Evolutionary conservation across 2,888 invertebrate species (phyloP).

Genomic region (Spilarctia lutea): DNA sequence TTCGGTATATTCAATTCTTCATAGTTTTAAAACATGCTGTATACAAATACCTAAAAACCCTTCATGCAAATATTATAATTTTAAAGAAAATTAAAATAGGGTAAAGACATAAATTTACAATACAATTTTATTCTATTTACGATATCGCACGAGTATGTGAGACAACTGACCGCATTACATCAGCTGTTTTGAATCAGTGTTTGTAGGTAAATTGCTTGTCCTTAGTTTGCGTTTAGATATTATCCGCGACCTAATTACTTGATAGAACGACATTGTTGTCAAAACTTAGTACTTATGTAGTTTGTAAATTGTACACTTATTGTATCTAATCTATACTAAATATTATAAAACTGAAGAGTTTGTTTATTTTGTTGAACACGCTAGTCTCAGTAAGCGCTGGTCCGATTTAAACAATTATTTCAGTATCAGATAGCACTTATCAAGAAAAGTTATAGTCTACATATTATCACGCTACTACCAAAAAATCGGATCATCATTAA

Average conservation of each 20-base stretch:
- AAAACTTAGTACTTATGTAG: not conserved
- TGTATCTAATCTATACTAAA: not conserved
- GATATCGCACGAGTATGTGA: not conserved
- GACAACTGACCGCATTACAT: slow-evolving; percentile 13
- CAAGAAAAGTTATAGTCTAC: too few relatives aligned
- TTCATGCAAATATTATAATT: not conserved
- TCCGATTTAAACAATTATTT: too few relatives aligned
- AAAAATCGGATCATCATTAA: too few relatives aligned
- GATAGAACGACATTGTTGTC: slow-evolving; percentile 6
- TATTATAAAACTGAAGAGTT: too few relatives aligned
- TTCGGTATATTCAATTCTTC: not conserved
- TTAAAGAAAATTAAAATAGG: not conserved
- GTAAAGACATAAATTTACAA: too few relatives aligned
- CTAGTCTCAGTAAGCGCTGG: too few relatives aligned
- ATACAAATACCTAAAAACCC: not conserved
- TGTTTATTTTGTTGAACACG: too few relatives aligned
- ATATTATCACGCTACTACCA: too few relatives aligned
- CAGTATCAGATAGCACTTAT: too few relatives aligned
- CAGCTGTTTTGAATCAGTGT: slow-evolving; percentile 22
- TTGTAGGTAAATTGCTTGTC: slow-evolving; percentile 14
- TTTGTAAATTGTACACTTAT: not conserved
- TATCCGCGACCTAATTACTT: slow-evolving; percentile 18
- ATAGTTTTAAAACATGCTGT: not conserved
- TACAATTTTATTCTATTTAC: not conserved
- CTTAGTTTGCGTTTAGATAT: slow-evolving; percentile 4